phyloP scores from a whole-genome alignment of 1,140 invertebrate genomes.

The Tigriopus japonicus region DNA sequence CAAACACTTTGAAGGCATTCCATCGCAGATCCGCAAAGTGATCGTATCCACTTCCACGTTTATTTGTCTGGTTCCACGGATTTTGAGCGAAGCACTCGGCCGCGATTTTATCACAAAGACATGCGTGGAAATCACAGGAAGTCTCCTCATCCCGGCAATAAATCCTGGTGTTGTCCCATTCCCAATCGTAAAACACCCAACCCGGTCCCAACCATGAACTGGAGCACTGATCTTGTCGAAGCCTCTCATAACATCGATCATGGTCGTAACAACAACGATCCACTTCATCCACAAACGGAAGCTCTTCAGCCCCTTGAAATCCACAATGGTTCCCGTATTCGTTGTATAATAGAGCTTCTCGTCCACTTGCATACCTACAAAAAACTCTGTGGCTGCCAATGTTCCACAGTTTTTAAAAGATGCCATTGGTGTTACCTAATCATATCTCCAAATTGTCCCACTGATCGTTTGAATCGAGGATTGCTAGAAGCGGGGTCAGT shows the following conservation, averaged over 20 bases:
- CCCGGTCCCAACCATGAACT: slow-evolving; percentile 12
- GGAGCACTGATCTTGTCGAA: neutral
- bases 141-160: slow-evolving; percentile 1
- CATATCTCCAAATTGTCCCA: too few species aligned
- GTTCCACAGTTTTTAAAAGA: too few species aligned
- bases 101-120: slow-evolving; percentile 9
- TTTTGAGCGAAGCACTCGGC: slow-evolving; percentile 12
- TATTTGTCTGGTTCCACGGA: slow-evolving; percentile 2
- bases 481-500: too few species aligned
- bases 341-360: slow-evolving; percentile 15
- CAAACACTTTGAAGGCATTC: too few species aligned
- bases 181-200: slow-evolving; percentile 12
- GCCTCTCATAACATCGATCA: neutral
- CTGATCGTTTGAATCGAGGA: too few species aligned
- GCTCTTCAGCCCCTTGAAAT: slow-evolving; percentile 10
- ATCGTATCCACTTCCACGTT: too few species aligned
- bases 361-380: neutral
- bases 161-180: slow-evolving; percentile 3
- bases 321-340: slow-evolving; percentile 16
- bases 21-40: too few species aligned
- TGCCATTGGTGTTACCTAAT: too few species aligned
- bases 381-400: too few species aligned
- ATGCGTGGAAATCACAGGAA: slow-evolving; percentile 2
- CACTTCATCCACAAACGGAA: slow-evolving; percentile 14
- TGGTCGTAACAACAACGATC: slow-evolving; percentile 4